Evolutionary conservation across 1,140 invertebrate species (phyloP).

Genomic region (Papilio machaon): DNA sequence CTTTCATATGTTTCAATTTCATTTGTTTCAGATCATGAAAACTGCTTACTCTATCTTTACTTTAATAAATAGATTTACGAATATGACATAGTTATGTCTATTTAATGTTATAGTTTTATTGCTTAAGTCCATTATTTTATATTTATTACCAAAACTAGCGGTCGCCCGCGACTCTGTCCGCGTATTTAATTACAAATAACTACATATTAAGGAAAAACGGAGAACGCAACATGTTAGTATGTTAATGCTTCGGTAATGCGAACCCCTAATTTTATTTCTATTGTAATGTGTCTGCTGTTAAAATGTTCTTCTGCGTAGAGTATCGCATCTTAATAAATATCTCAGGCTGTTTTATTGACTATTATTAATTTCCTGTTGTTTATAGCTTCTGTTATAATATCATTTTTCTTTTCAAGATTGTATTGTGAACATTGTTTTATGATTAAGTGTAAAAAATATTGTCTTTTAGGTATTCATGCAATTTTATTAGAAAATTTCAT

Average conservation of each 20-base stretch:
- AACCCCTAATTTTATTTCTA: background rate
- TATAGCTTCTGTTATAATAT: background rate
- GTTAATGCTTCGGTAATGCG: background rate
- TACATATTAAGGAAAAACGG: no score
- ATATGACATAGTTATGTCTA: background rate
- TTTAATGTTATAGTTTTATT: no score
- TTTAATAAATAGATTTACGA: conserved; percentile 4
- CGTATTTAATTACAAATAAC: no score
- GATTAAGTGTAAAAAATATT: no score
- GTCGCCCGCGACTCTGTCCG: no score
- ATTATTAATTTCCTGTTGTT: background rate
- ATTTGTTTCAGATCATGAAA: conserved; percentile 21
- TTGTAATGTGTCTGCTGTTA: background rate
- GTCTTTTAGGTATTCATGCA: no score
- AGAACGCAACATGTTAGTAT: no score
- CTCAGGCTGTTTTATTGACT: background rate
- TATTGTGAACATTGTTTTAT: background rate
- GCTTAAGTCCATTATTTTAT: no score
- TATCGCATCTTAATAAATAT: background rate
- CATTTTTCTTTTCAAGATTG: background rate
- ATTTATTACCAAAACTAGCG: no score
- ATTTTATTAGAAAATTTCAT: no score
- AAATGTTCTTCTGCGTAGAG: background rate
- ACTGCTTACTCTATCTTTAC: conserved; percentile 22
- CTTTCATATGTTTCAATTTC: background rate